Base-by-base conservation (phyloP, 1,140 invertebrate genomes). In the Agrilus planipennis region DNA sequence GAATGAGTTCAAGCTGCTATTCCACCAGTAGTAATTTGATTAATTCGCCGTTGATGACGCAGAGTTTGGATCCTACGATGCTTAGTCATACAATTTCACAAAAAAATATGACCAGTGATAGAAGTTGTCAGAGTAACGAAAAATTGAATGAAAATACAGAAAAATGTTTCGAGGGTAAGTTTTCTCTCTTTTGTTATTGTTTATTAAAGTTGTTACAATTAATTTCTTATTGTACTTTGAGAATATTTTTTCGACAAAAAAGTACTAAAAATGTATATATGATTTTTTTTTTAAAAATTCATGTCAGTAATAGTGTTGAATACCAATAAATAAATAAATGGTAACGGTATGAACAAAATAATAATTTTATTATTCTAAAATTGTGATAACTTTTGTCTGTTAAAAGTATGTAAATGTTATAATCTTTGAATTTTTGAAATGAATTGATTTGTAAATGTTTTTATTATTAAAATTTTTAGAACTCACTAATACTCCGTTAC, bases 1-100 rank as follows among this genome's bases (percentile, higher is more conserved):
- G 77, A 21, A 79, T 84, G 65, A 63, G 72, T 1, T 68, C 72
- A 9, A 81, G 79, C 52, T 83, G 73, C 62, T 80, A 82, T 36
- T 61, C 55, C 3, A 59, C 62, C 16, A 41, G 57, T 9, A 67
- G 45, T 14, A 47, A 49, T 12, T 45, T 48, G 15, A 53, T 54
- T 23, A 52, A 42, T 23, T 64, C 56, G 41, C 61, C 60, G 7
- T 48, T 77, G 30, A 79, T 80, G 75, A 69, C 73, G 0, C 73
- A 76, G 55, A 79, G 76, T 58, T 60, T 78, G 29, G 79, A 82
- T 50, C 54, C 60, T 11, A 52, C 40, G 4, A 42, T 62, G 12
- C 38, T 62, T 11, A 52, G 49, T 22, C 51, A 59, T 41, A 55
- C 31, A 22, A 38, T 55, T 10, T 36, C 30, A 15, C 41, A 47